Evolutionary conservation across 1,140 invertebrate species (phyloP), one percentile per base, ranked within the genome.

Genomic region (Drosophila equinoxialis): DNA sequence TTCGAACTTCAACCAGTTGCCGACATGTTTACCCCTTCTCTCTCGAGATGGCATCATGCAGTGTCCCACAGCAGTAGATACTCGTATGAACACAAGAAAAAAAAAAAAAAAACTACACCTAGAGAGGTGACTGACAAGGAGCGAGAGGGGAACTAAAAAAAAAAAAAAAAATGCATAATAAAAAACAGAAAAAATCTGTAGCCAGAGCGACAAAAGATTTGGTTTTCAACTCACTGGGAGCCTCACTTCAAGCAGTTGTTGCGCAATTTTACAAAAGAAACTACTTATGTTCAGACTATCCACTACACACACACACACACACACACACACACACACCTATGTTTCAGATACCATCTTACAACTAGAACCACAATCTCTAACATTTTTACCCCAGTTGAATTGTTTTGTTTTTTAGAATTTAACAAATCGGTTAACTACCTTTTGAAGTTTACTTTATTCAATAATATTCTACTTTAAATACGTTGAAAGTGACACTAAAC

Each of bases 1-100:
- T 51, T 51, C 17, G 20, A 51, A 51, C 45, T 51, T 51, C 45
- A 51, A 51, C 45, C 45, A 51, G 45, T 51, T 51, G 45, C 45
- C 45, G 45, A 17, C 45, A 23, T 20, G 20, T n/a, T 51, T 5
- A 17, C 17, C 45, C 10, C 17, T 30, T 30, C 30, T 48, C 6
- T 8, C 45, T 14, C 14, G 45, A 51, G 45, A 51, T 51, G 45
- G 45, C 45, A 51, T 51, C 45, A 51, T 51, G 45, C 45, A 39
- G 37, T 51, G 45, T 51, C 45, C 45, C 45, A 51, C 45, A 51
- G 17, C 45, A 51, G 17, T 17, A 3, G 45, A 48, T 48, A 39
- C 37, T 39, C 37, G 37, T 39, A 51, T 51, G 45, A 51, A 51
- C 3, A 30, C 6, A 30, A 30, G 30, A 30, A 17, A 48, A 26